Evolutionary conservation across 2,797 vertebrate genomes (phyloP), one percentile per base, ranked within the genome.

Genomic region (Epinephelus malabaricus): DNA sequence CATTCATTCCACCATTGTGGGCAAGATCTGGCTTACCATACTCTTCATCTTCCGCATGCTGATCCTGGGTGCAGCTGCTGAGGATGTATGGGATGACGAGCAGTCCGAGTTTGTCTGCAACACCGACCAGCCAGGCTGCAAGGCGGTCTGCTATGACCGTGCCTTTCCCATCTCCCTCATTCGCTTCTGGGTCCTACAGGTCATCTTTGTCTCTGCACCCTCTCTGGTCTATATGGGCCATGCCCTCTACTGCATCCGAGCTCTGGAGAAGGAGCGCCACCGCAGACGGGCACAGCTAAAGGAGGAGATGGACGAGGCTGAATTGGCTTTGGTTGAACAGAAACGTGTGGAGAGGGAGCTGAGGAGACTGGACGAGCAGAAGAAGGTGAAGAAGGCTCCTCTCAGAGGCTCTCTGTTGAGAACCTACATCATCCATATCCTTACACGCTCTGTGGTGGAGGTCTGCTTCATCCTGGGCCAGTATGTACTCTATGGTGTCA

Each of bases 21-120:
- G 98, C 66, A 98, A 99, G 94, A 98, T 98, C 86, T 99, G 97
- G 98, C 96, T 99, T 23, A 98, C 97, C 10, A 97, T 98, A 81
- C 96, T 99, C 66, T 99, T 98, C 91, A 97, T 98, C 89, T 99
- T 99, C 84, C 95, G 97, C 54, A 98, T 99, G 97, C 87, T 99
- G 90, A 96, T 98, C 56, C 96, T 98, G 47, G 98, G 97, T 6
- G 97, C 96, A 3, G 97, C 97, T 1, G 97, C 97, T 0, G 97
- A 99, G 91, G 97, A 97, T 2, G 97, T 98, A 25, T 98, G 97
- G 97, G 96, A 98, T 0, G 97, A 99, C 0, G 97, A 99, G 86
- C 97, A 99, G 86, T 95, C 95, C 0, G 96, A 97, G 81, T 99
- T 99, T 69, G 91, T 97, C 74, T 99, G 98, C 93, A 99, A 98